Evolutionary conservation across 2,797 vertebrate genomes (phyloP), one percentile per base, ranked within the genome.

Genomic region (Molossus molossus): DNA sequence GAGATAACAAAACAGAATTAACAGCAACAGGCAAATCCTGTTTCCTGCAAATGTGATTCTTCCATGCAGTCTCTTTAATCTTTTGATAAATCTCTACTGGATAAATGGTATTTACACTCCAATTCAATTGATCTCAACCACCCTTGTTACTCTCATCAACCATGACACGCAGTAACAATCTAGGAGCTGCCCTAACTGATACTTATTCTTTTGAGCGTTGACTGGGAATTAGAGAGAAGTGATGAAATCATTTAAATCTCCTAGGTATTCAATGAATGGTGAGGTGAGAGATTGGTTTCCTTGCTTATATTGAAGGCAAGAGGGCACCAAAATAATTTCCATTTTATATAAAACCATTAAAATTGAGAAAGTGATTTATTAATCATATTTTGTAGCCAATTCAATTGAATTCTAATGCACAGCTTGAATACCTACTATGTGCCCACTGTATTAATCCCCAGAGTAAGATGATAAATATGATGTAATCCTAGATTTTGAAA

Each of bases 1-100:
- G 23, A 75, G 25, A 60, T 9, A 76, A 14, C 29, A 64, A 92
- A 89, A 62, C 5, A 82, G 18, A 90, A 96, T 88, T 27, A 95
- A 80, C 29, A 93, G 65, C 6, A 87, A 50, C 0, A 29, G 90
- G 37, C 21, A 82, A 95, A 90, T 82, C 11, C 18, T 64, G 0
- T 88, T 93, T 87, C 23, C 27, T 88, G 73, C 25, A 69, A 20
- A 20, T 75, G 40, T 64, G 57, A 82, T 89, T 92, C 37, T 87
- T 80, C 23, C 37, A 53, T 55, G 48, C 2, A 70, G 40, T 10
- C 21, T 23, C n/a, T 92, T 77, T 57, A 57, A 87, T 85, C 65
- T 87, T 83, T 73, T 70, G 14, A 55, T 82, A 48, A 70, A 48
- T 94, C 5, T 88, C 29, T 88, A 45, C 5, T 70, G 21, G n/a